These are phyloP conservation scores for Melanophora roralis DNA, from an alignment of 2,888 invertebrate species.

Conservation along the genomic window DNA sequence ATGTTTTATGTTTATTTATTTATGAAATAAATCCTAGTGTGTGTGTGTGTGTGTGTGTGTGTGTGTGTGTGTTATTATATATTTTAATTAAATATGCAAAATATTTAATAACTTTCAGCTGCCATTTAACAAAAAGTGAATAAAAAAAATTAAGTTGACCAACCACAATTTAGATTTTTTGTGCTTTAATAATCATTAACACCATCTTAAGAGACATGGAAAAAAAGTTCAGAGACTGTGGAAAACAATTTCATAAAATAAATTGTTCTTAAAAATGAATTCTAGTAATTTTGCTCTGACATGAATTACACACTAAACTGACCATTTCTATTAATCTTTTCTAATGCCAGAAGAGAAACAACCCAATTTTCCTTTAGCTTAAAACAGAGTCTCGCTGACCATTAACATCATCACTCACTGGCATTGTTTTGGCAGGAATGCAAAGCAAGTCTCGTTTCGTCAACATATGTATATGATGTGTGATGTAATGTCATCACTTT, in stretches of 20 bases:
- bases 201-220: constrained; percentile 55
- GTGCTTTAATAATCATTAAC: constrained; percentile 60
- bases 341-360: constrained; percentile 5
- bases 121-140: constrained; percentile 1
- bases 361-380: neutral
- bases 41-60: neutral
- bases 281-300: neutral
- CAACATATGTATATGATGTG: constrained; percentile 56
- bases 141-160: constrained; percentile 38
- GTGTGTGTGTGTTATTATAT: constrained; percentile 15
- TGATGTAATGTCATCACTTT: constrained; percentile 62
- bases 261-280: constrained; percentile 20
- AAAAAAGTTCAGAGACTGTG: constrained; percentile 11
- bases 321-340: constrained; percentile 60
- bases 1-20: constrained; percentile 18
- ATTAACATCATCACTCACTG: constrained; percentile 4
- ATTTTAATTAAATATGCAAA: constrained; percentile 55
- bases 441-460: constrained; percentile 21
- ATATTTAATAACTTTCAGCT: constrained; percentile 61
- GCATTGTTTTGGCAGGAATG: neutral
- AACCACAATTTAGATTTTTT: constrained; percentile 58
- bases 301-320: constrained; percentile 47
- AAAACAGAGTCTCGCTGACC: constrained; percentile 27
- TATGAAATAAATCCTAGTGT: constrained; percentile 28
- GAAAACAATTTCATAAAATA: constrained; percentile 10